Evolutionary conservation across 2,888 invertebrate genomes (phyloP).

Genomic region (Graphium colonna): DNA sequence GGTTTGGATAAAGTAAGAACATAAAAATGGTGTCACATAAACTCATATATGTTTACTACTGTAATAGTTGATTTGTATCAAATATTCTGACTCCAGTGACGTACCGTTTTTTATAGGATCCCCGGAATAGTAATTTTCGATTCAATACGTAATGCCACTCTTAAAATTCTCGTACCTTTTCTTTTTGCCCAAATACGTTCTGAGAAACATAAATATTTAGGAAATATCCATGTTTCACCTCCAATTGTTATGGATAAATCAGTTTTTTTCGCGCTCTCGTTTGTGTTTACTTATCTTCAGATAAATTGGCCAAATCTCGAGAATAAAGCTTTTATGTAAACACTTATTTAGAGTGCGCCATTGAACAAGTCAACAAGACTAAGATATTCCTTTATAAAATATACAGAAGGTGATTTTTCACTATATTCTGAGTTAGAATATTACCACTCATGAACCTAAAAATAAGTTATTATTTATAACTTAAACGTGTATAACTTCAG

Average conservation of each 20-base stretch:
- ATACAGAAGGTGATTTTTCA: background rate
- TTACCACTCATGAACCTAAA: constrained; percentile 1
- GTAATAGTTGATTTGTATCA: background rate
- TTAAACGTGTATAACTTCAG: background rate
- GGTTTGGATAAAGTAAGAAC: no score
- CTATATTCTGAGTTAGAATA: background rate
- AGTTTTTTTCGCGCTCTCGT: constrained; percentile 15
- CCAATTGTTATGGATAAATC: constrained; percentile 19
- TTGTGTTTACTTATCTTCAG: constrained; percentile 19
- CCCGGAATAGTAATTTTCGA: constrained; percentile 5
- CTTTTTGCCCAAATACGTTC: constrained; percentile 14
- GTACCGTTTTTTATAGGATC: constrained; percentile 7
- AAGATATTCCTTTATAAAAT: background rate
- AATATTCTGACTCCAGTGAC: constrained; percentile 1
- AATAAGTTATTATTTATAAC: no score
- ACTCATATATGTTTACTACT: background rate
- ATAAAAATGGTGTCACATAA: no score
- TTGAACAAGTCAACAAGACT: constrained; percentile 21
- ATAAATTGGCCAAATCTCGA: constrained; percentile 22
- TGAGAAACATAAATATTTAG: constrained; percentile 19
- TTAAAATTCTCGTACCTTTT: constrained; percentile 1
- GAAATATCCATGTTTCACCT: constrained; percentile 18
- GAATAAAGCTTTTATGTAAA: constrained; percentile 25
- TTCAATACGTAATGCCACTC: constrained; percentile 9
- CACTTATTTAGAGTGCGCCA: constrained; percentile 23